Evolutionary conservation across 2,888 invertebrate genomes (phyloP), one percentile per base, ranked within the genome.

Genomic region (Sinodicranocentrus sp.): DNA sequence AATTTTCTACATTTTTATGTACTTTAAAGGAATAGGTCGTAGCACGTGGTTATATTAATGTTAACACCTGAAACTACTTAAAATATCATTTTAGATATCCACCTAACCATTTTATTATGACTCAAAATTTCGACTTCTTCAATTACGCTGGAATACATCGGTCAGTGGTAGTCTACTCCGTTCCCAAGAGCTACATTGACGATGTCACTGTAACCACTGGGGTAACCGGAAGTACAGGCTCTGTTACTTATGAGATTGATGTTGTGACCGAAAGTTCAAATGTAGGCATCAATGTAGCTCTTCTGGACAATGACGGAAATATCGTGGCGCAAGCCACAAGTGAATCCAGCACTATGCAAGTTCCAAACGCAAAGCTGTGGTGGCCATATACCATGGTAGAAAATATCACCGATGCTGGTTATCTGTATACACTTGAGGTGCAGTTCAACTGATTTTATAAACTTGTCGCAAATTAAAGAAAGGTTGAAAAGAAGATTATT

Each of bases 61-160:
- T n/a, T n/a, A n/a, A n/a, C n/a, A n/a, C n/a, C n/a, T n/a, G n/a
- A n/a, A n/a, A n/a, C 5, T 39, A 13, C 39, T 44, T 44, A 19
- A n/a, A n/a, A n/a, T n/a, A n/a, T n/a, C n/a, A n/a, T n/a, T 13
- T 15, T 52, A 90, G 91, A 91, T 94, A 90, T 93, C 95, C 91
- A 89, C 91, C 89, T 91, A 95, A 89, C 90, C 93, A 88, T 86
- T 92, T 94, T 87, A 91, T 94, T 17, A 97, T 98, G 90, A 92
- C 93, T 3, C 96, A 97, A 89, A 94, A 95, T 21, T 98, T 99
- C 90, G 99, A 99, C 90, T 99, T 99, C 91, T 98, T 97, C 92
- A 98, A 99, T 91, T 99, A 98, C 90, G 99, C 98, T 17, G 68
- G 99, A 6, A 98, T 99, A 85, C 97, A 99, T 90, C 94, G 99